Evolutionary conservation across 2,113 vertebrate genomes (phyloP), one percentile per base, ranked within the genome.

Genomic region (Collichthys lucidus): DNA sequence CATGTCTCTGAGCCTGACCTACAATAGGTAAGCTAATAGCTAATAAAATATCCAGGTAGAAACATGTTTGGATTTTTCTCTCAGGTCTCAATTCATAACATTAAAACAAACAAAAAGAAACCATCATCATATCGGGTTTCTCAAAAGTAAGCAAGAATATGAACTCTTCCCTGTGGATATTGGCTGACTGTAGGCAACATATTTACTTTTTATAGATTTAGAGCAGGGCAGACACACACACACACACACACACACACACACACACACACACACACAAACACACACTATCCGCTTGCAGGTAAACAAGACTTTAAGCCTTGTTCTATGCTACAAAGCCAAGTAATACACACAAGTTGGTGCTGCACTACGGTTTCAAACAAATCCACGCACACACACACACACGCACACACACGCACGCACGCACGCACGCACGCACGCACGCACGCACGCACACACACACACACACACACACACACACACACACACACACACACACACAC

Each of bases 301-400:
- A 65, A 82, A 83, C 70, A 63, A 53, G 4, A 29, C 17, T 49
- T 3, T 55, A 47, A 56, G 50, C 57, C 73, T 73, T 82, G 75
- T 79, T 73, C 55, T 74, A 8, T 62, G 62, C 68, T 60, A 69
- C 57, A 80, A 80, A 84, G 73, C 44, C 52, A 64, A 72, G 65
- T 47, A 22, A 2, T 46, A 11, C 15, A 69, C 14, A 68, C 11
- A 17, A 19, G 42, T 17, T 50, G 19, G 52, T 68, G 12, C 68
- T 20, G 17, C 57, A 44, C 14, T 26, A 35, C 35, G 29, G 16
- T 57, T 64, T 79, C 65, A 74, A 75, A 68, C 31, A 40, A 16
- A 59, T 53, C 22, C 52, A 53, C 42, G 60, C 16, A 61, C 62
- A 63, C 11, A 60, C 61, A 68, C 29, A 65, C 52, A 52, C 40